A percentile compares a stretch with the other conserved stretches of the same genome.
Evolutionary conservation across 2,888 invertebrate species (phyloP).

Genomic region (Lasioglossum lativentre): DNA sequence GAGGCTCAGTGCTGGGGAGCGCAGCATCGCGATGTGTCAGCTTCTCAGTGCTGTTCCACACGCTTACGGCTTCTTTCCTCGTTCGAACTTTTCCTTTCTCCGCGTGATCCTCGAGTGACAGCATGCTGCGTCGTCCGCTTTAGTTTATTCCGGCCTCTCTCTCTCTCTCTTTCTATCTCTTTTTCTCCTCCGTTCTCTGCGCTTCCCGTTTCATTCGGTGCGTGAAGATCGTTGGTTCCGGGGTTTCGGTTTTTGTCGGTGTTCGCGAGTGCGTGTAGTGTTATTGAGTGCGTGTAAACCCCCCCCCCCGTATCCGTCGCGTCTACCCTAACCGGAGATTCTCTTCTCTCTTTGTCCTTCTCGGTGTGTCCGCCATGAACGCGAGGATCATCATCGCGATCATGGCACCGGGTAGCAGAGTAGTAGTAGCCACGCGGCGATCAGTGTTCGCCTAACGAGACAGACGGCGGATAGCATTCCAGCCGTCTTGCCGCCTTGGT

Average conservation of each 20-base stretch:
- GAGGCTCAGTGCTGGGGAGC: constrained; percentile 84
- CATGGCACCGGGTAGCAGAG: background rate
- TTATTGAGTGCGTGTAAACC: background rate
- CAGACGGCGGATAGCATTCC: background rate
- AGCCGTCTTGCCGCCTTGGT: background rate
- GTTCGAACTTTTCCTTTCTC: constrained; percentile 45
- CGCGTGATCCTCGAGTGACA: constrained; percentile 46
- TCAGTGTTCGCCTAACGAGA: constrained; percentile 52
- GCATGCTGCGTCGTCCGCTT: constrained; percentile 3
- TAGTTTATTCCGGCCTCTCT: background rate
- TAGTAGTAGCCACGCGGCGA: constrained; percentile 77
- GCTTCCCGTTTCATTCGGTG: background rate
- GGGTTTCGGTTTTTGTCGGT: background rate
- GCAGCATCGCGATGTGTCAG: constrained; percentile 83
- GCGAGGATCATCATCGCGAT: background rate
- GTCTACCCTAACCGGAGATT: no score
- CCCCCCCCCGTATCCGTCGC: no score
- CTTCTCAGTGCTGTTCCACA: constrained; percentile 79
- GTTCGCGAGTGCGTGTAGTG: background rate
- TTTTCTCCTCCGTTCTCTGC: no score
- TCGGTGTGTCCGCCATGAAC: background rate
- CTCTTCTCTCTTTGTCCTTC: background rate
- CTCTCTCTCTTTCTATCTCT: no score
- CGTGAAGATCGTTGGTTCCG: background rate
- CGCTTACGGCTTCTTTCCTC: constrained; percentile 70